Evolutionary conservation across 2,113 vertebrate genomes (phyloP), one percentile per base, ranked within the genome.

Genomic region (Lampris megalopsis): DNA sequence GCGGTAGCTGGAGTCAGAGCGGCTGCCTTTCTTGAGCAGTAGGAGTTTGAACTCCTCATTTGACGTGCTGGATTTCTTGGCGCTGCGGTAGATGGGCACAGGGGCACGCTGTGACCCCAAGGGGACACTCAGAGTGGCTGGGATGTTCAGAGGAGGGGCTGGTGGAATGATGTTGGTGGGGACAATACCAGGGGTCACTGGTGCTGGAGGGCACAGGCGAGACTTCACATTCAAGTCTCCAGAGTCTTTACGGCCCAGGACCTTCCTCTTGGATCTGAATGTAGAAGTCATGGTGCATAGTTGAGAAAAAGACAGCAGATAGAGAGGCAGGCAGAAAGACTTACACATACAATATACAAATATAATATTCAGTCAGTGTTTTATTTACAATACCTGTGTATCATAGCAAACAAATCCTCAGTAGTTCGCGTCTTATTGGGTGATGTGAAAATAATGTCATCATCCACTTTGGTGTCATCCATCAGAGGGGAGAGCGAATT

Each of bases 21-120:
- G 95, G 69, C 97, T 98, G 73, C 97, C 98, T 81, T 99, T 99
- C 92, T 97, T 99, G 37, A 99, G 94, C 68, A 99, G 94, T 50
- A 99, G 90, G 24, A 98, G 94, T 85, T 99, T 99, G 87, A 99
- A 99, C 90, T 99, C 98, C 88, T 99, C 98, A 1, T 96, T 98
- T 50, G 97, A 98, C 1, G 98, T 99, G 86, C 95, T 99, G 81
- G 97, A 98, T 88, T 99, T 99, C 81, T 97, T 98, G 90, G 97
- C 98, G 86, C 95, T 97, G 87, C 98, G 95, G 88, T 99, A 99
- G 91, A 99, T 99, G 80, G 97, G 98, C 73, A 97, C 97, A 0
- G 97, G 96, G 59, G 95, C 95, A 81, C 96, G 94, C 91, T 99
- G 97, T 77, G 95, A 94, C 79, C 84, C 93, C 8, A 94, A 61